phyloP scores from a whole-genome alignment of 1,140 invertebrate species.

The Scaptomyza pallida region DNA sequence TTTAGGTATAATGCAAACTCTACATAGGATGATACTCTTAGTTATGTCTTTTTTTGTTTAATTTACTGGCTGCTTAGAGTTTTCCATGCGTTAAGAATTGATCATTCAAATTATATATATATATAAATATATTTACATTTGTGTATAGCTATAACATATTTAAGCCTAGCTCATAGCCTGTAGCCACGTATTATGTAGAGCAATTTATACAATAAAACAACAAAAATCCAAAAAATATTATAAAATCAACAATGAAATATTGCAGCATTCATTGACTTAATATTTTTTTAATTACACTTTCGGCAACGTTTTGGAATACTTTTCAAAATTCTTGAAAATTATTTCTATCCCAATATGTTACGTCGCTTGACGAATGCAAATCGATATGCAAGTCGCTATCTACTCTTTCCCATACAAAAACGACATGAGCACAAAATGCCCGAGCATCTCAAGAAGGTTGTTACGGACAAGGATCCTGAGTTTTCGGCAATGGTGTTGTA shows the following conservation, averaged over 20 bases:
- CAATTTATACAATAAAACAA: constrained; percentile 68
- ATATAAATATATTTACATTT: constrained; percentile 36
- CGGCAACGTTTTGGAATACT: neutral
- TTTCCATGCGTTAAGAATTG: constrained; percentile 56
- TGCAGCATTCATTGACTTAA: neutral
- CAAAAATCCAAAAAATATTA: constrained; percentile 52
- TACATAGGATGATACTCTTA: constrained; percentile 42
- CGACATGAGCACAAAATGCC: constrained; percentile 86
- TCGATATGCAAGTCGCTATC: neutral
- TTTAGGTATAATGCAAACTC: constrained; percentile 11
- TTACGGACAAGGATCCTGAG: constrained; percentile 87
- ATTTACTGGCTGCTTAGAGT: constrained; percentile 50
- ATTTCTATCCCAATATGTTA: neutral
- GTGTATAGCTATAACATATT: constrained; percentile 70
- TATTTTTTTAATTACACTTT: neutral
- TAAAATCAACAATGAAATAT: constrained; percentile 37
- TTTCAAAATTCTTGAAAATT: too few species aligned
- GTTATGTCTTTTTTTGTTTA: constrained; percentile 32
- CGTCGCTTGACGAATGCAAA: neutral
- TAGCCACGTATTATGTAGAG: constrained; percentile 73
- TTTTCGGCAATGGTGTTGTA: constrained; percentile 90
- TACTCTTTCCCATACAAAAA: neutral
- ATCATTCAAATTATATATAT: constrained; percentile 40
- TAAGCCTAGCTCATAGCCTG: constrained; percentile 67
- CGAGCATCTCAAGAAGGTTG: constrained; percentile 85